phyloP scores from a whole-genome alignment of 2,113 vertebrate genomes.

The Heloderma charlesbogerti region DNA sequence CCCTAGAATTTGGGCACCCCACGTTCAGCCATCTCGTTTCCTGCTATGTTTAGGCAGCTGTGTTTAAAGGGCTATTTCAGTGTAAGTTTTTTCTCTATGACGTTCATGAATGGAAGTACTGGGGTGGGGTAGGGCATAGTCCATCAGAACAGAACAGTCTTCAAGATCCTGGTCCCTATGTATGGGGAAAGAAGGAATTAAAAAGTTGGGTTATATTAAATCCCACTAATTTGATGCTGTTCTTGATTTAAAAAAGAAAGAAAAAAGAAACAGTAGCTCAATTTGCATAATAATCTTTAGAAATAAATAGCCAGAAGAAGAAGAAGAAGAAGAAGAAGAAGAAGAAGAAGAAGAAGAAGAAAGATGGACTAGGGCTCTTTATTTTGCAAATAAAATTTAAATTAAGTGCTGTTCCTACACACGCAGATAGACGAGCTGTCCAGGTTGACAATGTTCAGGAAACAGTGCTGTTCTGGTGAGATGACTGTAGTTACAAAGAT shows the following conservation, averaged over 20 bases:
- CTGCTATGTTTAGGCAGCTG: background rate
- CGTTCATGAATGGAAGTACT: background rate
- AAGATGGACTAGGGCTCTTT: conserved; percentile 49
- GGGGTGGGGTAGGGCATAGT: too few species aligned
- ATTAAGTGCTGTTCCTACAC: conserved; percentile 17
- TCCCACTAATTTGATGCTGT: background rate
- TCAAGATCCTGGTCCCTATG: background rate
- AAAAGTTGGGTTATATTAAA: background rate
- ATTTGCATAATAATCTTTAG: conserved; percentile 70
- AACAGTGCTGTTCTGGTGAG: conserved; percentile 75
- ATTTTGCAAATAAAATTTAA: conserved; percentile 73
- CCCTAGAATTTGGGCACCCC: background rate
- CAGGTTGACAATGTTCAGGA: conserved; percentile 76
- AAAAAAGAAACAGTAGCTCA: conserved; percentile 54
- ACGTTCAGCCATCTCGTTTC: background rate
- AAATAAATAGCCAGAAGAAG: conserved; percentile 43
- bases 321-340: conserved; percentile 55
- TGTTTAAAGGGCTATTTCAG: background rate
- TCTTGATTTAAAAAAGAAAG: background rate
- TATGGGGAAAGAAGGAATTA: background rate
- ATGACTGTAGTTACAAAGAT: conserved; percentile 78
- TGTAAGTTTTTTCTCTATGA: background rate
- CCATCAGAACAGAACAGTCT: background rate
- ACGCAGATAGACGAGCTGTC: conserved; percentile 62
- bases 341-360: conserved; percentile 55